Evolutionary conservation across 1,140 invertebrate species (phyloP), one percentile per base, ranked within the genome.

Genomic region (Anastrepha ludens): DNA sequence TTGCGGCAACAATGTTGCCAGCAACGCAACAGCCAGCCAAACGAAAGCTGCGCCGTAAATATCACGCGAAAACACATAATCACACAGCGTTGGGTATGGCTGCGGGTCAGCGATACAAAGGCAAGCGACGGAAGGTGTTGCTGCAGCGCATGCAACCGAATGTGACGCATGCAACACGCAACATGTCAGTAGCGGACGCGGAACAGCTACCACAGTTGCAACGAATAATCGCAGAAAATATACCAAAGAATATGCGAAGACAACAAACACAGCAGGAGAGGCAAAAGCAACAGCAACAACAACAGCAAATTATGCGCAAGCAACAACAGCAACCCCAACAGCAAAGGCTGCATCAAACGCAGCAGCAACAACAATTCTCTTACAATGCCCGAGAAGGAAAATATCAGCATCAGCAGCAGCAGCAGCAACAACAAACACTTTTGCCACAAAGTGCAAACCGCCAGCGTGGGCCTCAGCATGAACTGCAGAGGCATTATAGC

Each of bases 161-260:
- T 88, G 87, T 88, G 20, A 92, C 91, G 47, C 91, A 92, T 89
- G 90, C 91, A 87, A 91, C 91, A 41, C 90, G 90, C 67, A 91
- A 86, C 85, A 86, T 62, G 74, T 58, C n/a, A 3, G 74, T n/a
- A 55, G 60, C 15, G 13, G 47, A n/a, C 17, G 74, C 70, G 44
- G 29, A 29, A 29, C 1, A 7, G 15, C 70, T 50, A n/a, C 15
- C 4, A 44, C 70, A 78, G 8, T 1, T 20, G 47, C 47, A 81
- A 15, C 74, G n/a, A 2, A 13, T 55, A 13, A 55, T 7, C 7
- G 47, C 44, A 3, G 74, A 81, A 81, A 81, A 55, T 81, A 81
- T 81, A 81, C 74, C 74, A 81, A 81, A 81, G 74, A 55, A 81
- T 81, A 9, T 81, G 74, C 44, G 74, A 55, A 81, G 41, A 8